phyloP scores from a whole-genome alignment of 2,113 vertebrate genomes.

The Scortum barcoo region DNA sequence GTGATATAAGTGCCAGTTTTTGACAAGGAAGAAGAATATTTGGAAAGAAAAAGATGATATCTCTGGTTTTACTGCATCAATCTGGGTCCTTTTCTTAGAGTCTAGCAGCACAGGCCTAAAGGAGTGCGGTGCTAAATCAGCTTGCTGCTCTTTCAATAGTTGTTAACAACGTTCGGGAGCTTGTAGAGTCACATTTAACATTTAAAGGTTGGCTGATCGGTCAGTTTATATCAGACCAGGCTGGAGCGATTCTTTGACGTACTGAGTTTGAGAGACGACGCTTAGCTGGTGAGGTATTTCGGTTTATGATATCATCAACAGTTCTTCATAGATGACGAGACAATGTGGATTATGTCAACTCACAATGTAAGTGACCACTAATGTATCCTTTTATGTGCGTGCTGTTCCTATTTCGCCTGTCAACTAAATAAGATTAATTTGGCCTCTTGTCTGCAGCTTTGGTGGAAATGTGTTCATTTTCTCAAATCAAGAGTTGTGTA shows the following conservation, averaged over 20 bases:
- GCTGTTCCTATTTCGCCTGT: neutral
- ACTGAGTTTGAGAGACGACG: neutral
- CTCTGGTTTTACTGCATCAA: neutral
- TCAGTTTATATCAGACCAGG: neutral
- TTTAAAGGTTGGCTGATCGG: neutral
- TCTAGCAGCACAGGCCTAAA: neutral
- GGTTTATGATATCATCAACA: neutral
- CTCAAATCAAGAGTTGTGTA: conserved; percentile 14
- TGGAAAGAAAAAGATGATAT: neutral
- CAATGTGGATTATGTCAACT: neutral
- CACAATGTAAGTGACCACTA: neutral
- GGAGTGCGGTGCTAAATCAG: neutral
- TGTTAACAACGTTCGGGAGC: neutral
- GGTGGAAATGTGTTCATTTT: neutral
- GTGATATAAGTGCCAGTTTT: neutral
- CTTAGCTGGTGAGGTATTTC: neutral
- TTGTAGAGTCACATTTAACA: neutral
- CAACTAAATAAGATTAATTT: conserved; percentile 22
- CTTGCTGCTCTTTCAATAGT: neutral
- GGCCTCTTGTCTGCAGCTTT: neutral
- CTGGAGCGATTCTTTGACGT: neutral
- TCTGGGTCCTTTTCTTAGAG: neutral
- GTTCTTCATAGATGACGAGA: neutral
- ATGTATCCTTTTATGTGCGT: neutral
- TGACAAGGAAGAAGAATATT: neutral